These are phyloP conservation scores for Lymantria dispar DNA, from an alignment of 2,888 invertebrate species.

Conservation along the genomic window DNA sequence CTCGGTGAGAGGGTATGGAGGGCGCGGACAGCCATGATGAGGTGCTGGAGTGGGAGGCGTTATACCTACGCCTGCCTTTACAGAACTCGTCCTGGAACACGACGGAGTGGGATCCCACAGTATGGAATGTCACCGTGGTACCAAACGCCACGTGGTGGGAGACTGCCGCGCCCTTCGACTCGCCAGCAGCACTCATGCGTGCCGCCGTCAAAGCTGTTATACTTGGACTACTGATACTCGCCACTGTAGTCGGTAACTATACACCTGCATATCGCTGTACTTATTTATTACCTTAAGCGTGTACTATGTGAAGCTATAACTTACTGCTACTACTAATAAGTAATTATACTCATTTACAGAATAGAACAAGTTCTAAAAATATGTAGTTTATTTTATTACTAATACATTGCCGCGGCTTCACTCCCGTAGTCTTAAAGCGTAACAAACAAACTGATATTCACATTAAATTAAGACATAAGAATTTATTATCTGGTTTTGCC, in stretches of 20 bases:
- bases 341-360: too few species aligned
- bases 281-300: too few species aligned
- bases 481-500: too few species aligned
- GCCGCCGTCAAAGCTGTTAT: constrained; percentile 83
- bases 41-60: constrained; percentile 69
- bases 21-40: constrained; percentile 72
- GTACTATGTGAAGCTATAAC: too few species aligned
- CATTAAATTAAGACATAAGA: too few species aligned
- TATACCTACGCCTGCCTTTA: constrained; percentile 60
- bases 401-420: too few species aligned
- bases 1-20: constrained; percentile 76
- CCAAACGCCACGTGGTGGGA: constrained; percentile 69
- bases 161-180: constrained; percentile 72
- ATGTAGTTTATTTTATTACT: too few species aligned
- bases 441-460: too few species aligned
- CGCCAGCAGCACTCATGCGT: constrained; percentile 80
- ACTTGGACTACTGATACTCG: constrained; percentile 83
- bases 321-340: too few species aligned
- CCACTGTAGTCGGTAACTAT: constrained; percentile 83
- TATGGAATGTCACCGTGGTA: constrained; percentile 60
- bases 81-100: constrained; percentile 64
- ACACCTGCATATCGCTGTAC: background rate
- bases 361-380: too few species aligned
- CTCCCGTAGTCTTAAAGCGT: too few species aligned
- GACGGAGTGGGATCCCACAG: constrained; percentile 55